Conservation (phyloP, 2,113 vertebrate species). For the Perca schrenkii region DNA sequence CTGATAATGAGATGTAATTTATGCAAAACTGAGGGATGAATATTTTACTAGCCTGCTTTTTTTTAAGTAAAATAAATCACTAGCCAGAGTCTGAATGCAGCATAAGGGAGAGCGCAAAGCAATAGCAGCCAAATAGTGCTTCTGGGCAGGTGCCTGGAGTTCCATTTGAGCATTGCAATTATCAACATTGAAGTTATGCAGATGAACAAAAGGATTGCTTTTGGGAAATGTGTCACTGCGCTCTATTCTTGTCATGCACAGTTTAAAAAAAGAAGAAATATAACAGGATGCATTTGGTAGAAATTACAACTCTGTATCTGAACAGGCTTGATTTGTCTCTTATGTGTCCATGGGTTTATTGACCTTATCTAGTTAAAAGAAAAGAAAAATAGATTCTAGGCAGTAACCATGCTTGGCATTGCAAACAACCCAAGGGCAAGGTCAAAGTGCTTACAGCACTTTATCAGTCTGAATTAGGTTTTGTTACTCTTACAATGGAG, state of each 20-base stretch:
- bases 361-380: slow-evolving; percentile 27
- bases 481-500: slow-evolving; percentile 43
- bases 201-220: slow-evolving; percentile 74
- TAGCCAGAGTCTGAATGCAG: slow-evolving; percentile 65
- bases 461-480: slow-evolving; percentile 59
- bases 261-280: slow-evolving; percentile 26
- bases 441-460: slow-evolving; percentile 52
- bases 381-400: slow-evolving; percentile 20
- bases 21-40: slow-evolving; percentile 66
- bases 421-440: slow-evolving; percentile 52
- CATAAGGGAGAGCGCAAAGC: slow-evolving; percentile 35
- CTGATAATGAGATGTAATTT: slow-evolving; percentile 71
- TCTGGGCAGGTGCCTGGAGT: slow-evolving; percentile 77
- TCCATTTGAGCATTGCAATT: slow-evolving; percentile 77
- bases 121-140: slow-evolving; percentile 62
- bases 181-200: slow-evolving; percentile 80
- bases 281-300: slow-evolving; percentile 28
- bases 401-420: slow-evolving; percentile 2
- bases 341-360: slow-evolving; percentile 14
- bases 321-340: not conserved
- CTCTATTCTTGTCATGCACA: slow-evolving; percentile 41
- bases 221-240: slow-evolving; percentile 66
- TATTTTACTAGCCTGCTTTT: slow-evolving; percentile 63
- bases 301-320: slow-evolving; percentile 6
- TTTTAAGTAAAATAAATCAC: slow-evolving; percentile 64